Evolutionary conservation across 2,888 invertebrate species (phyloP), one percentile per base, ranked within the genome.

Genomic region (Psylliodes chrysocephalus): DNA sequence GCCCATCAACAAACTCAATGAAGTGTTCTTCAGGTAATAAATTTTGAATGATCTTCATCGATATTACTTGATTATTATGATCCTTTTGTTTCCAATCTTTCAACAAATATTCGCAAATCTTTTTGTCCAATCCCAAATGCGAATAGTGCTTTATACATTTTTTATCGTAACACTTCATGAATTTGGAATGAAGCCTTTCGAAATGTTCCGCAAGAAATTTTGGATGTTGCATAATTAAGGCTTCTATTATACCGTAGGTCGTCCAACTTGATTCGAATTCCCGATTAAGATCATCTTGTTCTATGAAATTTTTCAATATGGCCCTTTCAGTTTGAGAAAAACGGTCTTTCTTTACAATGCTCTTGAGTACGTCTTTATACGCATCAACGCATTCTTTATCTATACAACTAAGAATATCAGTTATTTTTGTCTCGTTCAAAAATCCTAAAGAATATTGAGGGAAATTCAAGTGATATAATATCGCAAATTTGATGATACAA

Each of bases 21-120:
- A 56, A 63, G 7, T 42, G 35, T n/a, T 33, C 52, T 22, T 57
- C 63, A 2, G 38, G 3, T 22, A 51, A n/a, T 6, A 63, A 28
- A 25, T 63, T 22, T n/a, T 42, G 33, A 14, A 35, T 35, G 7
- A 63, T 33, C 3, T 33, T 35, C 2, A 63, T 6, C 1, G 15
- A 10, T 1, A 33, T 52, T 52, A 44, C 17, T 38, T 52, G 18
- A 19, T 35, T 8, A 17, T 22, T 0, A 6, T 12, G n/a, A 22
- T 19, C 14, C 19, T 44, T 6, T 42, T 52, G 7, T 0, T 1
- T 3, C 46, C 52, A 56, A 52, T 52, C 17, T 19, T 46, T 8
- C n/a, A 17, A 19, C 8, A 44, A 28, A 22, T 22, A 46, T 7
- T 33, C 46, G 14, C 56, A 56, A 2, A 56, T 1, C 19, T 18